Evolutionary conservation across 1,140 invertebrate genomes (phyloP), one percentile per base, ranked within the genome.

Genomic region (Danaus melanippus): DNA sequence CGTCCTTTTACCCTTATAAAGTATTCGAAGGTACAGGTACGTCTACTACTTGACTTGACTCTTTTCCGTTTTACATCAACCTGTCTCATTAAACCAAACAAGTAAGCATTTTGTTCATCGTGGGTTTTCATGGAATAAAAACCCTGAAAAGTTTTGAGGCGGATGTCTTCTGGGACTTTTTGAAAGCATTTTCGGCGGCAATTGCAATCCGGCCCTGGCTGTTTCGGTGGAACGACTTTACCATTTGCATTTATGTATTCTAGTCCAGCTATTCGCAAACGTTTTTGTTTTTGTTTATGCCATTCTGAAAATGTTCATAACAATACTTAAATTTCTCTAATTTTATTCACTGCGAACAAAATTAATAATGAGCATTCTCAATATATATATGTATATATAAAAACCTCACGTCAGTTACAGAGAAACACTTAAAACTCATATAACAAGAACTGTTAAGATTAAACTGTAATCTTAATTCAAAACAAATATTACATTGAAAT

Each of bases 31-130:
- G 88, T 89, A 54, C 89, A 90, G 39, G 89, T 89, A 51, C 89
- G 74, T 10, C 88, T 62, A 46, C 86, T 88, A 53, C 87, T 89
- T 21, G 79, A 76, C 65, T 88, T 87, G 10, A 88, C 87, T 73
- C 88, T 80, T 74, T 89, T 88, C 66, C 88, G 78, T 67, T 88
- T 88, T 2, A 90, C 88, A 64, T 89, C 88, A 12, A 89, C 84
- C 67, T 89, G 88, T 56, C 88, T 74, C 82, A 90, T 90, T 5
- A 90, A 74, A n/a, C 89, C 89, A 81, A 89, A 90, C 47, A 90
- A 79, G 64, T 90, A 90, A 17, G 89, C 87, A 81, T 90, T 89
- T 71, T 90, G 89, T 74, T 90, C 89, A 78, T 90, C 89, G 69
- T 90, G 87, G 11, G 79, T 88, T 73, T 89, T 89, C 76, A 90